phyloP scores from a whole-genome alignment of 92 coral and sea anemone species.

The Plumapathes pennacea region DNA sequence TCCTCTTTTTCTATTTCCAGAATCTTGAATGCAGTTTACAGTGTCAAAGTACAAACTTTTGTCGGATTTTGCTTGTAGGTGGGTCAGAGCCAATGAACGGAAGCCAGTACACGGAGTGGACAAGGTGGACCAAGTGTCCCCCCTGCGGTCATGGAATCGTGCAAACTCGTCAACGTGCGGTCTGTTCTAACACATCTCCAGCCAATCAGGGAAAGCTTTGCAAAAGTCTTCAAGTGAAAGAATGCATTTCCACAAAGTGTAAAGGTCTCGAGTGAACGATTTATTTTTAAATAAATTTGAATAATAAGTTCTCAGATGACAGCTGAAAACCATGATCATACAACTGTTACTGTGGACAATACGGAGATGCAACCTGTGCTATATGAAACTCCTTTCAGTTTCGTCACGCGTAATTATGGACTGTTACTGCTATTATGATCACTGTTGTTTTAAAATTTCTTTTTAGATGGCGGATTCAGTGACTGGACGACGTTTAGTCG shows the following conservation, averaged over 20 bases:
- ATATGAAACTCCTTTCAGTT: no score
- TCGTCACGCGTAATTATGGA: no score
- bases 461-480: constrained; percentile 49
- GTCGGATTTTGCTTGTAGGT: no score
- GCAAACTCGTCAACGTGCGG: no score
- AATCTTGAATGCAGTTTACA: no score
- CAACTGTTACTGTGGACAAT: no score
- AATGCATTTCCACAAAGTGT: constrained; percentile 46
- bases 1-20: no score
- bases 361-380: no score
- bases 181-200: constrained; percentile 66
- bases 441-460: neutral
- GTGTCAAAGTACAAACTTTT: no score
- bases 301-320: neutral
- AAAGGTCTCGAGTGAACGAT: constrained; percentile 14
- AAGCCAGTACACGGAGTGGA: constrained; percentile 48
- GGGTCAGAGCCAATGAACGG: no score
- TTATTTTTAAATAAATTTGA: neutral
- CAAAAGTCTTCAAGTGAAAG: constrained; percentile 32
- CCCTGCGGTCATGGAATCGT: constrained; percentile 54
- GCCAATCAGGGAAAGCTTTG: constrained; percentile 69
- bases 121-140: constrained; percentile 58
- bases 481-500: constrained; percentile 62
- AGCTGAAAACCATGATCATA: no score
- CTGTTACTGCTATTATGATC: no score